Conservation (phyloP, 2,113 vertebrate species). For the Cyprinus carpio region DNA sequence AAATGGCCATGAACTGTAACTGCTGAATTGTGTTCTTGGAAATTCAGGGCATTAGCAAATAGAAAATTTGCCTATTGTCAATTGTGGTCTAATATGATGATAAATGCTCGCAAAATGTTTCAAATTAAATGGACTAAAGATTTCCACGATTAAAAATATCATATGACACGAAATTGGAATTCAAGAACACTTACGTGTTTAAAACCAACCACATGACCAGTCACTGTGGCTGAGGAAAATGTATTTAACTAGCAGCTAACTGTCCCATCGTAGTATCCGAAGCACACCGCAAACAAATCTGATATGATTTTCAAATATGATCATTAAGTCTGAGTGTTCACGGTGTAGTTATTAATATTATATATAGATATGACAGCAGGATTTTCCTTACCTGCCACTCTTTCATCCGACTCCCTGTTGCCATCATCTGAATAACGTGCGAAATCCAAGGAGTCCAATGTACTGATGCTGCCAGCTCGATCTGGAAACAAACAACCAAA, state of each 20-base stretch:
- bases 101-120: conserved; percentile 3
- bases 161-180: background rate
- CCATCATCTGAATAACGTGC: conserved; percentile 98
- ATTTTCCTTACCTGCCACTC: conserved; percentile 87
- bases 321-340: too few species aligned
- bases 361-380: background rate
- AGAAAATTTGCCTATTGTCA: background rate
- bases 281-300: too few species aligned
- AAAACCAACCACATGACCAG: background rate
- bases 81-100: conserved; percentile 10
- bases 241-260: background rate
- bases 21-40: conserved; percentile 19
- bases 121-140: background rate
- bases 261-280: too few species aligned
- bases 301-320: too few species aligned
- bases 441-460: conserved; percentile 97
- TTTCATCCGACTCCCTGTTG: conserved; percentile 93
- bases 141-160: conserved; percentile 9
- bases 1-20: background rate
- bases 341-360: too few species aligned
- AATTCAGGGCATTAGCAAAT: background rate
- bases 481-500: conserved; percentile 73
- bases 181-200: background rate
- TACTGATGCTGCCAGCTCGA: conserved; percentile 97
- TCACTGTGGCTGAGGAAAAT: background rate